Evolutionary conservation across 1,140 invertebrate species (phyloP).

Genomic region (Lordiphosa stackelbergi): DNA sequence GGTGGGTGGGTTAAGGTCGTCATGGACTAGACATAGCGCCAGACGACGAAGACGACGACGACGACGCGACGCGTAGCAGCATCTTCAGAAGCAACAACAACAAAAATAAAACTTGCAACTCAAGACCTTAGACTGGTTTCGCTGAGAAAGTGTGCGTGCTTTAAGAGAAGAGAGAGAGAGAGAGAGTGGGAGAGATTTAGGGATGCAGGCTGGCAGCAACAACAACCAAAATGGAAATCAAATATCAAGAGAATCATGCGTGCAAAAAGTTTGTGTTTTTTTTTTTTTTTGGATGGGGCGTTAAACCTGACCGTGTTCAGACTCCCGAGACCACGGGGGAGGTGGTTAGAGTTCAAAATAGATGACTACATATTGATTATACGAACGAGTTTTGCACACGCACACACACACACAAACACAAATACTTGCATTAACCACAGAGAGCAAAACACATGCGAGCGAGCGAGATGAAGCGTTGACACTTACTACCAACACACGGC

Average conservation of each 20-base stretch:
- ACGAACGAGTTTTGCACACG: constrained; percentile 61
- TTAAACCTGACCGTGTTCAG: constrained; percentile 27
- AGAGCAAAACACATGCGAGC: neutral
- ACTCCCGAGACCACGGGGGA: neutral
- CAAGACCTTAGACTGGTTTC: constrained; percentile 34
- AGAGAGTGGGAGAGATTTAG: constrained; percentile 13
- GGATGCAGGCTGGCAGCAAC: neutral
- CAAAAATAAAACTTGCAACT: constrained; percentile 40
- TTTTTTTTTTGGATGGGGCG: constrained; percentile 14
- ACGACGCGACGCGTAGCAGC: constrained; percentile 5
- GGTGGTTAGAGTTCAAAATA: constrained; percentile 34
- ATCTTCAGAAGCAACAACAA: constrained; percentile 11
- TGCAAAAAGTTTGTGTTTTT: constrained; percentile 38
- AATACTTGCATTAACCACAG: neutral
- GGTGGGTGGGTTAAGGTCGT: constrained; percentile 4
- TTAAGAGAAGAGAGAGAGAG: constrained; percentile 4
- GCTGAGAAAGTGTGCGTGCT: constrained; percentile 5
- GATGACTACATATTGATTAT: constrained; percentile 69
- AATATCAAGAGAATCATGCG: constrained; percentile 44
- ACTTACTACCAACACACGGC: neutral
- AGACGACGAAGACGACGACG: constrained; percentile 13
- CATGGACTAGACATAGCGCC: constrained; percentile 39
- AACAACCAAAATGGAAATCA: constrained; percentile 37
- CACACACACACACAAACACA: constrained; percentile 6
- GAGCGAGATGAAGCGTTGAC: neutral